Percentiles rank a stretch among this genome's conserved stretches.
phyloP scores from a whole-genome alignment of 2,888 invertebrate species.

The Oscheius sp. region DNA sequence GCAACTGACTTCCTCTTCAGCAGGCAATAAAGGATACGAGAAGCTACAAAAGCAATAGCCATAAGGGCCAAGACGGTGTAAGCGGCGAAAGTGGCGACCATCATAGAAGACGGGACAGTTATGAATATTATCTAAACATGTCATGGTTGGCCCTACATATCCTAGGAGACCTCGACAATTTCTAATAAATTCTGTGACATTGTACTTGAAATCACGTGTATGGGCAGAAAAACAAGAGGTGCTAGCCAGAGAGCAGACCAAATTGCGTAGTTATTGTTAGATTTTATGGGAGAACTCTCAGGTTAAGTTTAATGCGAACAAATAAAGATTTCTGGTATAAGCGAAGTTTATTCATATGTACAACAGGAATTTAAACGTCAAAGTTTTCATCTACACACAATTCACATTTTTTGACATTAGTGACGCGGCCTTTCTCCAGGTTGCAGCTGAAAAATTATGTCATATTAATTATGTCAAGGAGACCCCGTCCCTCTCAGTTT shows the following conservation, averaged over 20 bases:
- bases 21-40: neutral
- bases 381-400: neutral
- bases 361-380: too few species aligned
- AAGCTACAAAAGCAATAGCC: neutral
- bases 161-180: neutral
- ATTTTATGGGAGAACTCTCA: neutral
- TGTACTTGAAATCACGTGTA: neutral
- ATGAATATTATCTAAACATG: neutral
- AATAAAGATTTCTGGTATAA: too few species aligned
- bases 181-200: neutral
- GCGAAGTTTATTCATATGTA: too few species aligned
- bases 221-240: neutral
- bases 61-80: neutral
- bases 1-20: neutral
- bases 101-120: neutral
- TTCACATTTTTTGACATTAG: slow-evolving; percentile 22
- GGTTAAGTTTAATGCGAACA: neutral
- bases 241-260: neutral
- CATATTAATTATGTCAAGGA: too few species aligned
- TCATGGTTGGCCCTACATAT: neutral
- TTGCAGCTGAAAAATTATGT: slow-evolving; percentile 12
- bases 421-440: slow-evolving; percentile 25
- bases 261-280: neutral
- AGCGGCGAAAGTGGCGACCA: neutral
- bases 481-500: too few species aligned